Conservation (phyloP, 2,113 vertebrate genomes). For the Symphodus melops region DNA sequence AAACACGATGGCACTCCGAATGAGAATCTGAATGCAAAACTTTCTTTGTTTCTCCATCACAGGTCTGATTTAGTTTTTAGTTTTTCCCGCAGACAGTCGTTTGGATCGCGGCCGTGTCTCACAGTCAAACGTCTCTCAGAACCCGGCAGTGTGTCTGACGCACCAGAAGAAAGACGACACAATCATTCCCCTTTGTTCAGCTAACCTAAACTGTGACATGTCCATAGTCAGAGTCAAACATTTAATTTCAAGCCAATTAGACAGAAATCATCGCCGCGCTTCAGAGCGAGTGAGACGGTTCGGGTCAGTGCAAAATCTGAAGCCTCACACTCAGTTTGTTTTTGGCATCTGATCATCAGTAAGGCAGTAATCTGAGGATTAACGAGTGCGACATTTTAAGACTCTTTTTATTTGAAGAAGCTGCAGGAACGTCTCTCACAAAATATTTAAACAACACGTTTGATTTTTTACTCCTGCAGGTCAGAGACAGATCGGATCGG, state of each 20-base stretch:
- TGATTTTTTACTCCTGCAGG: no score
- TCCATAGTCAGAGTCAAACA: background rate
- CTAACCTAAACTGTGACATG: background rate
- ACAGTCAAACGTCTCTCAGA: no score
- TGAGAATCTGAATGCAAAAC: no score
- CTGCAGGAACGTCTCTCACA: background rate
- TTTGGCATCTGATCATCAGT: slow-evolving; percentile 44
- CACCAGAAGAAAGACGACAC: slow-evolving; percentile 9
- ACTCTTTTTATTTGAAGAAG: background rate
- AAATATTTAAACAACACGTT: no score
- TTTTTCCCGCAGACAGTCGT: no score
- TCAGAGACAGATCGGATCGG: no score
- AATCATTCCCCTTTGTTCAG: background rate
- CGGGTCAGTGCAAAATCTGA: slow-evolving; percentile 22
- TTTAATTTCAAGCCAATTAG: slow-evolving; percentile 3
- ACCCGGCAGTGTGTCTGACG: background rate
- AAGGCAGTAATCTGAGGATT: slow-evolving; percentile 51
- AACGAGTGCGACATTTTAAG: no score
- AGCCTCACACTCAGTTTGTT: slow-evolving; percentile 11
- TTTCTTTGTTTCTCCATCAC: no score
- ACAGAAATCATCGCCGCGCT: slow-evolving; percentile 15
- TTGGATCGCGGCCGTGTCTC: no score
- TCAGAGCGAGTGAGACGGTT: slow-evolving; percentile 7
- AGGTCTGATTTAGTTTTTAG: no score
- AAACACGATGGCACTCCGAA: no score